Conservation (phyloP, 2,888 invertebrate genomes). For the Idaea straminata region DNA sequence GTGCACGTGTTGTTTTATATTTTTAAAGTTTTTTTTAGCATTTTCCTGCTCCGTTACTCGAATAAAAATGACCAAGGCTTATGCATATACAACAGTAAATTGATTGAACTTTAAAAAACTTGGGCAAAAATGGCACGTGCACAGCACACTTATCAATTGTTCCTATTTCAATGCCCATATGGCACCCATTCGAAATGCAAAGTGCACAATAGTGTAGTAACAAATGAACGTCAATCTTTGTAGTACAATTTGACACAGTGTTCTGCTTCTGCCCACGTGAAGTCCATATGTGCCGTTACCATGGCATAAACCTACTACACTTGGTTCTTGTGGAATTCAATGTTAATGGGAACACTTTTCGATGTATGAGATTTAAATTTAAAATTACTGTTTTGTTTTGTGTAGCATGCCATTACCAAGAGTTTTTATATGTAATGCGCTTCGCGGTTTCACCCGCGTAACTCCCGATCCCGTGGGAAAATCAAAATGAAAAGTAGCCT, state of each 20-base stretch:
- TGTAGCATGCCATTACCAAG: not conserved
- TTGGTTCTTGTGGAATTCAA: not conserved
- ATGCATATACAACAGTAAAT: not conserved
- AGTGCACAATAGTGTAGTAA: constrained; percentile 8
- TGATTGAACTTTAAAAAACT: not conserved
- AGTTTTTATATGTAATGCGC: not conserved
- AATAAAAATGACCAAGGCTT: not conserved
- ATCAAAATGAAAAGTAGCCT: too few species aligned
- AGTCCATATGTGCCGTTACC: not conserved
- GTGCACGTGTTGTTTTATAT: not conserved
- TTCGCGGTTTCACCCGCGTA: too few species aligned
- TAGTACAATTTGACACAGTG: constrained; percentile 11
- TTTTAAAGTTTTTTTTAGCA: not conserved
- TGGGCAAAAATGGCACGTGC: not conserved
- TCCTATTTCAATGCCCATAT: not conserved
- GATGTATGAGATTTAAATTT: not conserved
- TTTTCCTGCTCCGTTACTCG: not conserved
- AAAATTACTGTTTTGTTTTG: not conserved
- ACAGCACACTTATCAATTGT: not conserved
- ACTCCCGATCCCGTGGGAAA: too few species aligned
- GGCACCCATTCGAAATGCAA: not conserved
- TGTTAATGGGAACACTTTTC: not conserved
- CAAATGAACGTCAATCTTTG: constrained; percentile 1
- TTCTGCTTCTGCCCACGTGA: constrained; percentile 31
- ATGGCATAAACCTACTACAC: not conserved